Percentiles rank a stretch among this genome's conserved stretches.
These are phyloP conservation scores for Oxyura jamaicensis DNA, from an alignment of 2,113 vertebrate genomes.

Conservation along the genomic window DNA sequence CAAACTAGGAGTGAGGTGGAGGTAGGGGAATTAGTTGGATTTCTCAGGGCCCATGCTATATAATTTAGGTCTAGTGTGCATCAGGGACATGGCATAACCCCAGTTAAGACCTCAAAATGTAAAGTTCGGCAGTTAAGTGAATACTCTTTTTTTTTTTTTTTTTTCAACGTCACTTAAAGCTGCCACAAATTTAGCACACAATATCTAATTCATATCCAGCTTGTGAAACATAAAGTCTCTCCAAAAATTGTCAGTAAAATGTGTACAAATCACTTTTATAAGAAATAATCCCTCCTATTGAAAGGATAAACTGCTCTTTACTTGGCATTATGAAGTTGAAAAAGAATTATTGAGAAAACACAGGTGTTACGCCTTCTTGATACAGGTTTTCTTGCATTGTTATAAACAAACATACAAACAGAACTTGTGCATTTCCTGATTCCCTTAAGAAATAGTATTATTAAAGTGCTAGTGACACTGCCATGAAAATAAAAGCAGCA, in stretches of 20 bases:
- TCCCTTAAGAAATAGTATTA: background rate
- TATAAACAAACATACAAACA: conserved; percentile 1
- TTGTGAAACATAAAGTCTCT: conserved; percentile 9
- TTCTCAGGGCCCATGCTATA: background rate
- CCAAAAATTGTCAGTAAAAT: conserved; percentile 23
- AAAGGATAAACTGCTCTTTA: conserved; percentile 36
- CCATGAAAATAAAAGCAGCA: background rate
- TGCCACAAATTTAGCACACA: background rate
- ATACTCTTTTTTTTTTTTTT: background rate
- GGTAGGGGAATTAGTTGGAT: background rate
- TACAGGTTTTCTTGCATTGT: background rate
- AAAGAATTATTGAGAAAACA: background rate
- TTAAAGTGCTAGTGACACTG: background rate
- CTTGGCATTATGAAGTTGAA: background rate
- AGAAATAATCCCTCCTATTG: background rate
- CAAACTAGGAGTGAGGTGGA: background rate
- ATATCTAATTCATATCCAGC: conserved; percentile 7
- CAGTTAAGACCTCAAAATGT: conserved; percentile 18
- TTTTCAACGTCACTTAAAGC: background rate
- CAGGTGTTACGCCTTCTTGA: background rate
- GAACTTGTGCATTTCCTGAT: background rate
- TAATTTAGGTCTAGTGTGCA: background rate
- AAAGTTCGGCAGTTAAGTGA: background rate
- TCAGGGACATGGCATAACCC: background rate
- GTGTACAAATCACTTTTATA: background rate